Conservation (phyloP, 2,113 vertebrate genomes). For the Hippocampus comes region DNA sequence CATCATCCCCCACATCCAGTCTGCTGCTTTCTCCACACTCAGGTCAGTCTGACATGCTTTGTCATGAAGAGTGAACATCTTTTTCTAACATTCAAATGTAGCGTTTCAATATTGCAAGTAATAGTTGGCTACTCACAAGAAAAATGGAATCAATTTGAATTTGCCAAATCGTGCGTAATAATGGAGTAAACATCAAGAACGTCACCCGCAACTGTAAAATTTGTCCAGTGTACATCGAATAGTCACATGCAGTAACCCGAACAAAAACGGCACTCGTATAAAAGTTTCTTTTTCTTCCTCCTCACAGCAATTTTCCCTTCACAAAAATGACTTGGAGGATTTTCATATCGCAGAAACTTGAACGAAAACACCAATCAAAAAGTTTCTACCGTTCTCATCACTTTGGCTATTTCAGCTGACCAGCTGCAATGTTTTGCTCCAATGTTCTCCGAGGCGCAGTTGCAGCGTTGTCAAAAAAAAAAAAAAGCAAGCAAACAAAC, state of each 20-base stretch:
- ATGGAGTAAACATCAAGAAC: no score
- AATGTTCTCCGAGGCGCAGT: constrained; percentile 26
- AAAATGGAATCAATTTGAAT: neutral
- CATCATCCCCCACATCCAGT: constrained; percentile 20
- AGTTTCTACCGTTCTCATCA: neutral
- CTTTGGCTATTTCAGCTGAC: neutral
- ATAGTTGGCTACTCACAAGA: neutral
- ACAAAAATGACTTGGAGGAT: no score
- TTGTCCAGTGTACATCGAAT: no score
- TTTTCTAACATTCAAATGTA: neutral
- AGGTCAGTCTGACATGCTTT: neutral
- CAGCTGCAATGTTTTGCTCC: neutral
- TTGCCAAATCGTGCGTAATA: no score
- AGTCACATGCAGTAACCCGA: no score
- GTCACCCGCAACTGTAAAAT: no score
- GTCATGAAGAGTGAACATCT: neutral
- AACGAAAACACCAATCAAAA: neutral
- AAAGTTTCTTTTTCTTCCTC: no score
- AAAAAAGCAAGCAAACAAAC: neutral
- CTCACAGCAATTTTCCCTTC: no score
- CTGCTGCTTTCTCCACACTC: neutral
- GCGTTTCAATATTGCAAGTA: neutral
- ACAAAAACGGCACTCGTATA: no score
- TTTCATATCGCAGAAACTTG: neutral
- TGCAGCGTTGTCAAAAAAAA: constrained; percentile 30